Conservation (phyloP, 2,113 vertebrate genomes). For the Cheilinus undulatus region DNA sequence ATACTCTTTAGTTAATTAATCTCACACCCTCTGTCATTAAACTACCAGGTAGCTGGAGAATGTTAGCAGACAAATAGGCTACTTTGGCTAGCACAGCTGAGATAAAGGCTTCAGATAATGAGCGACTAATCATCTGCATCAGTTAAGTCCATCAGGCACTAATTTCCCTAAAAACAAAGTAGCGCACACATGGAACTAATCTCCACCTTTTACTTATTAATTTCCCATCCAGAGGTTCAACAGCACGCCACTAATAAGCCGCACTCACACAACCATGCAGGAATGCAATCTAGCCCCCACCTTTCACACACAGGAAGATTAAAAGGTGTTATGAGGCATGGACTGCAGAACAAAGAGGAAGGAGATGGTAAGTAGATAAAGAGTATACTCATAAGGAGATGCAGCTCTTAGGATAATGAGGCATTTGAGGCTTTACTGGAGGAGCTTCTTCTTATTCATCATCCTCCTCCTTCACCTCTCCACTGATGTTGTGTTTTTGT, state of each 20-base stretch:
- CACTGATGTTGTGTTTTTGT: slow-evolving; percentile 22
- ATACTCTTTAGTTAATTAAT: slow-evolving; percentile 76
- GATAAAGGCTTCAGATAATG: slow-evolving; percentile 81
- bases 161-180: slow-evolving; percentile 78
- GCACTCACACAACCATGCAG: slow-evolving; percentile 37
- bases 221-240: slow-evolving; percentile 65
- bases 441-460: slow-evolving; percentile 17
- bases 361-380: slow-evolving; percentile 74
- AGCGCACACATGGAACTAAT: slow-evolving; percentile 67
- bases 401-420: slow-evolving; percentile 71
- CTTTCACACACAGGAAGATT: slow-evolving; percentile 60
- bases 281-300: slow-evolving; percentile 50
- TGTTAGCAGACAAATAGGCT: slow-evolving; percentile 77
- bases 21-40: slow-evolving; percentile 59
- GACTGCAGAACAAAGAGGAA: slow-evolving; percentile 75
- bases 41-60: slow-evolving; percentile 51
- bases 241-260: slow-evolving; percentile 72
- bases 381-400: slow-evolving; percentile 65
- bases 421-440: slow-evolving; percentile 51
- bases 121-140: slow-evolving; percentile 76
- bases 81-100: slow-evolving; percentile 69
- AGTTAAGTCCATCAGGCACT: slow-evolving; percentile 72
- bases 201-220: slow-evolving; percentile 74
- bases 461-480: slow-evolving; percentile 39
- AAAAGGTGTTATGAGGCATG: slow-evolving; percentile 71